These are phyloP conservation scores for Ips typographus DNA, from an alignment of 1,140 invertebrate species.

Conservation along the genomic window DNA sequence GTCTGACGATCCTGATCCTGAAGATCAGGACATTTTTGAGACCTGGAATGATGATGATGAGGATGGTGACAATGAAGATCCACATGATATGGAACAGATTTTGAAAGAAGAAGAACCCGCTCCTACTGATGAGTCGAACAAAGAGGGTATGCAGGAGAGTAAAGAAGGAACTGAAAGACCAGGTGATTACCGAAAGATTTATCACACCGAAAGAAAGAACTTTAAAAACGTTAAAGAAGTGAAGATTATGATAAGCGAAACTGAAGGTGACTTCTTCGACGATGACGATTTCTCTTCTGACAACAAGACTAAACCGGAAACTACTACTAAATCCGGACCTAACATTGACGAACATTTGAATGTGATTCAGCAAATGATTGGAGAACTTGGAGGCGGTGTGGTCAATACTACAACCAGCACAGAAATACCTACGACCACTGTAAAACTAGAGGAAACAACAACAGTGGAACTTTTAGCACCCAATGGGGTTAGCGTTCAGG, in stretches of 20 bases:
- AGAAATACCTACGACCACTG: background rate
- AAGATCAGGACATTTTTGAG: background rate
- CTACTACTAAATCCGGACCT: background rate
- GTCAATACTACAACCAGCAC: background rate
- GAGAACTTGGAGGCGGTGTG: background rate
- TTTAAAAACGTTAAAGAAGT: conserved; percentile 22
- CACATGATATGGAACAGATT: conserved; percentile 18
- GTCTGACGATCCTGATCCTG: background rate
- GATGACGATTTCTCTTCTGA: conserved; percentile 5
- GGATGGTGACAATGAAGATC: conserved; percentile 3
- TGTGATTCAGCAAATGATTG: background rate
- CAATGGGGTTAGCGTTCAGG: conserved; percentile 12
- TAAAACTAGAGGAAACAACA: background rate
- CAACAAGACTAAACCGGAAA: conserved; percentile 2
- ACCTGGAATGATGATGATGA: conserved; percentile 13
- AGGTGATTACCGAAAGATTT: conserved; percentile 21
- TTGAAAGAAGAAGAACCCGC: conserved; percentile 1
- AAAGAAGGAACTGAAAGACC: background rate
- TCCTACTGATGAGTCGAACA: background rate
- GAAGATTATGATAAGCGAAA: conserved; percentile 26
- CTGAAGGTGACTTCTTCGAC: conserved; percentile 27
- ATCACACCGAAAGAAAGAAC: conserved; percentile 18
- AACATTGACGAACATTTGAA: background rate
- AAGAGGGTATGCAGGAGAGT: background rate
- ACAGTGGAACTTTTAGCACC: background rate